Evolutionary conservation across 2,888 invertebrate species (phyloP).

Genomic region (Cephus runcator): DNA sequence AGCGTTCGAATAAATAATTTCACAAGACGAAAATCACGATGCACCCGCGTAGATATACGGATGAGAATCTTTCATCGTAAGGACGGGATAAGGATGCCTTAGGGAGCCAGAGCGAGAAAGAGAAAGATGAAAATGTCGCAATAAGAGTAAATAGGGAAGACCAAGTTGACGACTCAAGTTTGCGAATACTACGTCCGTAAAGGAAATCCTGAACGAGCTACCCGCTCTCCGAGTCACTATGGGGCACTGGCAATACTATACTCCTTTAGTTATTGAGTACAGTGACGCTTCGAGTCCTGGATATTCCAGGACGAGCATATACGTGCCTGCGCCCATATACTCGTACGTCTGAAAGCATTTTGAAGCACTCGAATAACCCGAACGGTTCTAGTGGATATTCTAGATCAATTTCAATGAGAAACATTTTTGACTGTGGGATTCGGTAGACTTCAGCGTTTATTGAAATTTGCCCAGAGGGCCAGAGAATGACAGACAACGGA

Average conservation of each 20-base stretch:
- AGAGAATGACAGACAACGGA: not conserved
- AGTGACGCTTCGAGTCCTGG: not conserved
- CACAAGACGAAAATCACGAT: slow-evolving; percentile 19
- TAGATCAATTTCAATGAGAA: not conserved
- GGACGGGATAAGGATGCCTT: slow-evolving; percentile 4
- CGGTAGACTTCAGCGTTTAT: not conserved
- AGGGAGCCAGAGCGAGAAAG: slow-evolving; percentile 9
- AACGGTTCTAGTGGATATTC: slow-evolving; percentile 19
- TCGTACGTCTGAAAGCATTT: not conserved
- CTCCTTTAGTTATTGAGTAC: not conserved
- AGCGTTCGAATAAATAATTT: slow-evolving; percentile 29
- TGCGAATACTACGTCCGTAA: slow-evolving; percentile 32
- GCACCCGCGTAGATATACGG: not conserved
- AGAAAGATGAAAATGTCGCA: slow-evolving; percentile 6
- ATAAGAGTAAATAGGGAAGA: not conserved
- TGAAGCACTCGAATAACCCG: not conserved
- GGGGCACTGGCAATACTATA: not conserved
- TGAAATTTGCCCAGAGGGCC: not conserved
- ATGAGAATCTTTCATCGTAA: not conserved
- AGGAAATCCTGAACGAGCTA: slow-evolving; percentile 35
- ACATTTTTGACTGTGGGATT: not conserved
- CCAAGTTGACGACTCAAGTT: slow-evolving; percentile 37
- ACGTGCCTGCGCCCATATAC: not conserved
- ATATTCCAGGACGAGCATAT: not conserved
- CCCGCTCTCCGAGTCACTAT: slow-evolving; percentile 16